Conservation (phyloP, 2,888 invertebrate genomes). For the Endomychus coccineus region DNA sequence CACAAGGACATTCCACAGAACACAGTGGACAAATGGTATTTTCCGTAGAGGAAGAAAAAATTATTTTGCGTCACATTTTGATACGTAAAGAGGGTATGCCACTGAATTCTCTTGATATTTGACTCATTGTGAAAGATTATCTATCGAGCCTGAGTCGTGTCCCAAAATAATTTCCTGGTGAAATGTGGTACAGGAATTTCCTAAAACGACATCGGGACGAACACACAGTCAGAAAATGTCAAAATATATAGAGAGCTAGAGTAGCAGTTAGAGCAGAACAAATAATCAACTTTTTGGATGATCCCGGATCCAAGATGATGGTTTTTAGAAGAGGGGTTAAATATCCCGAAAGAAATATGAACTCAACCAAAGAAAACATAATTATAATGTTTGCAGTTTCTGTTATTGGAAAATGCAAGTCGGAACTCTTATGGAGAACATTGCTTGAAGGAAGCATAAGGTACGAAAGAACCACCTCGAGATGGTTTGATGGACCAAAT, state of each 20-base stretch:
- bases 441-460: too few species aligned
- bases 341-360: slow-evolving; percentile 7
- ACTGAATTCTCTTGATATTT: slow-evolving; percentile 8
- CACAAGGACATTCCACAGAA: slow-evolving; percentile 5
- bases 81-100: slow-evolving; percentile 9
- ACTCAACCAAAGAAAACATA: slow-evolving; percentile 8
- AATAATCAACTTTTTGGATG: slow-evolving; percentile 7
- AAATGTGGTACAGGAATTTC: too few species aligned
- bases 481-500: slow-evolving; percentile 10
- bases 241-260: too few species aligned
- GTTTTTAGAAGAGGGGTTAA: slow-evolving; percentile 9
- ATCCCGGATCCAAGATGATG: slow-evolving; percentile 8
- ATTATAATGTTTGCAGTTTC: slow-evolving; percentile 8
- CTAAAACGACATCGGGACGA: slow-evolving; percentile 7
- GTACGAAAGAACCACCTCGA: slow-evolving; percentile 4
- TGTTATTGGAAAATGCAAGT: slow-evolving; percentile 7
- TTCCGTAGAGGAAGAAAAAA: slow-evolving; percentile 5
- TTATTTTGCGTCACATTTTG: slow-evolving; percentile 7
- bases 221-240: too few species aligned
- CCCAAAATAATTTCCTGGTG: too few species aligned
- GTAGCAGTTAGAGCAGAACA: slow-evolving; percentile 7
- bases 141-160: slow-evolving; percentile 3
- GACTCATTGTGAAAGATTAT: slow-evolving; percentile 7
- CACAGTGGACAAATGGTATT: slow-evolving; percentile 6
- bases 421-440: too few species aligned